phyloP scores from a whole-genome alignment of 2,797 vertebrate genomes.

The Salarias fasciatus region DNA sequence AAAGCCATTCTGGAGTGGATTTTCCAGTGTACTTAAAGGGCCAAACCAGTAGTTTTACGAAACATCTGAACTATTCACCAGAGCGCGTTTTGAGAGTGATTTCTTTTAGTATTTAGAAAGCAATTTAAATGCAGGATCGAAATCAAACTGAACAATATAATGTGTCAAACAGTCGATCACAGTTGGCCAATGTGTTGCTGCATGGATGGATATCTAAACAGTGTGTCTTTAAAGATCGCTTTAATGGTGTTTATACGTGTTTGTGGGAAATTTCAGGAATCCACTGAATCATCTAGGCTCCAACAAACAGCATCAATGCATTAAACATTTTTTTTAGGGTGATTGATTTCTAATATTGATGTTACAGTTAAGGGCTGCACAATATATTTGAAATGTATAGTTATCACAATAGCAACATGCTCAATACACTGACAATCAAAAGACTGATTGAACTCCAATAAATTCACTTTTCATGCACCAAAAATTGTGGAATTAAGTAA shows the following conservation, averaged over 20 bases:
- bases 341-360: no score
- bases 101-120: neutral
- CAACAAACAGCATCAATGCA: neutral
- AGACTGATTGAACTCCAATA: no score
- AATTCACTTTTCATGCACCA: no score
- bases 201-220: neutral
- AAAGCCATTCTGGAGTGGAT: constrained; percentile 27
- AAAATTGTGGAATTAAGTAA: no score
- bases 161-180: constrained; percentile 8
- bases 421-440: no score
- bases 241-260: constrained; percentile 18
- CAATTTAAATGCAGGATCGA: constrained; percentile 5
- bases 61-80: constrained; percentile 30
- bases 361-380: no score
- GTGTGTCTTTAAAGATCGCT: constrained; percentile 6
- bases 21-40: constrained; percentile 29
- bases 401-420: no score
- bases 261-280: constrained; percentile 6
- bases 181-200: neutral
- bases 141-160: constrained; percentile 8
- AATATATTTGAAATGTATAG: no score
- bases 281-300: neutral
- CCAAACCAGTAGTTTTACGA: constrained; percentile 46
- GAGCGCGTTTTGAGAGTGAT: constrained; percentile 31
- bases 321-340: no score